Percentiles rank a stretch among this genome's conserved stretches.
These are phyloP conservation scores for Centropyge bicolor DNA, from an alignment of 2,797 vertebrate genomes.

Conservation along the genomic window DNA sequence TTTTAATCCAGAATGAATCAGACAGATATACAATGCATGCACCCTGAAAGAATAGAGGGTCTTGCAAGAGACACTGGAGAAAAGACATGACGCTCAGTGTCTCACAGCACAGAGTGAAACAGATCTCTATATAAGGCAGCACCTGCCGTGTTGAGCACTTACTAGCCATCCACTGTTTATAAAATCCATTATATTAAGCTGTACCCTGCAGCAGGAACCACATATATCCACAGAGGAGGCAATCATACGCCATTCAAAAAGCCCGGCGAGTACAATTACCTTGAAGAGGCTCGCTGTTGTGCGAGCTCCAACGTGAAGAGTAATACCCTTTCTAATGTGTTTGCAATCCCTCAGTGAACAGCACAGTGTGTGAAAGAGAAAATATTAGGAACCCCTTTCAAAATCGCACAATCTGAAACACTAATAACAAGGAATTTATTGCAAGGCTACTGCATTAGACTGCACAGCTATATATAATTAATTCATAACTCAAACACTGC, in stretches of 20 bases:
- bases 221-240: constrained; percentile 47
- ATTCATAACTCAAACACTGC: neutral
- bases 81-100: neutral
- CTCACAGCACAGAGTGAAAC: constrained; percentile 4
- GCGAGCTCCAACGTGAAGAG: constrained; percentile 35
- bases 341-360: constrained; percentile 43
- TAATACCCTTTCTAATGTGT: constrained; percentile 48
- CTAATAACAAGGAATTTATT: neutral
- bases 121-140: constrained; percentile 37
- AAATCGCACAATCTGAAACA: neutral
- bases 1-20: neutral
- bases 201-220: constrained; percentile 31
- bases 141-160: constrained; percentile 22
- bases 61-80: neutral
- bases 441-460: too few species aligned
- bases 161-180: constrained; percentile 2
- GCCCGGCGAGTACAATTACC: constrained; percentile 60
- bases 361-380: neutral
- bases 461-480: neutral
- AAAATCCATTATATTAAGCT: constrained; percentile 50
- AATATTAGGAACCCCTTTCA: neutral
- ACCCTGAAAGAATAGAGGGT: neutral
- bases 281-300: constrained; percentile 53
- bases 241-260: constrained; percentile 44
- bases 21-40: neutral